Evolutionary conservation across 2,888 invertebrate species (phyloP).

Genomic region (Oligia latruncula): DNA sequence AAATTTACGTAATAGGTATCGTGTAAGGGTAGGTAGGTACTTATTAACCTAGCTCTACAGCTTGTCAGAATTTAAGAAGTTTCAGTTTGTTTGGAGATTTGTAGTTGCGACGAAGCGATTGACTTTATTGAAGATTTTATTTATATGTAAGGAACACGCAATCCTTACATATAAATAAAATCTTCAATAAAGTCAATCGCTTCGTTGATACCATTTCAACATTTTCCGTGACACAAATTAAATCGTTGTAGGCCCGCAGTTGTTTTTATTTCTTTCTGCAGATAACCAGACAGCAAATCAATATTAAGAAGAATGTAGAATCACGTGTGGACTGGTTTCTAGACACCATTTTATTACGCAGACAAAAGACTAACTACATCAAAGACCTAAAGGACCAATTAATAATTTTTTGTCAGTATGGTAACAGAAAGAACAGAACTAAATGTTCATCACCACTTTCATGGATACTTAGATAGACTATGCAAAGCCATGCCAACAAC

Average conservation of each 20-base stretch:
- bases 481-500: not conserved
- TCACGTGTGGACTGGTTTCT: constrained; percentile 24
- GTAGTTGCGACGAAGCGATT: too few species aligned
- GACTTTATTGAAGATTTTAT: too few species aligned
- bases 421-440: not conserved
- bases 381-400: not conserved
- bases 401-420: not conserved
- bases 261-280: constrained; percentile 30
- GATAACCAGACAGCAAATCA: constrained; percentile 19
- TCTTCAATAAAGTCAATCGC: not conserved
- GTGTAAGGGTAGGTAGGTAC: not conserved
- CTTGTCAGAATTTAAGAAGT: not conserved
- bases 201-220: not conserved
- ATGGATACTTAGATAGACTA: not conserved
- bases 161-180: too few species aligned
- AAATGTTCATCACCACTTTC: not conserved
- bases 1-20: constrained; percentile 35
- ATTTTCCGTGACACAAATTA: not conserved
- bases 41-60: not conserved
- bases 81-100: constrained; percentile 5
- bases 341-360: not conserved
- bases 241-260: constrained; percentile 1
- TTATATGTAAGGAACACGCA: too few species aligned
- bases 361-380: not conserved
- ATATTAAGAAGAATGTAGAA: constrained; percentile 14